Evolutionary conservation across 2,797 vertebrate species (phyloP).

Genomic region (Argya squamiceps): DNA sequence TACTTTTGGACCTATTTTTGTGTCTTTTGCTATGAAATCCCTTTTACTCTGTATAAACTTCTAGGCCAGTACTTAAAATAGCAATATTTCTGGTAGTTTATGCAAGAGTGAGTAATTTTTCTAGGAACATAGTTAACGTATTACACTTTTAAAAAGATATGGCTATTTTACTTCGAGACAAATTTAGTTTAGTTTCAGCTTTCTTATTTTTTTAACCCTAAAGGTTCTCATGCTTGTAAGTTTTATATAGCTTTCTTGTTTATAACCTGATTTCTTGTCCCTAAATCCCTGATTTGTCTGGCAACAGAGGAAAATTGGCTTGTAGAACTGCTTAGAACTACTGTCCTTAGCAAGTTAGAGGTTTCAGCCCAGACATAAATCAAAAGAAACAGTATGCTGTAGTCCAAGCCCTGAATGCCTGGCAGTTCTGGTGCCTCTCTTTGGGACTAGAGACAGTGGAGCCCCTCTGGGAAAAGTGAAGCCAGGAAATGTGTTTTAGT

Average conservation of each 20-base stretch:
- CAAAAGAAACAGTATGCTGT: rapidly evolving
- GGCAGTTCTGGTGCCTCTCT: not conserved
- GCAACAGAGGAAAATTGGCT: not conserved
- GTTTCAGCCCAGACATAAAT: not conserved
- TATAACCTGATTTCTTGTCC: not conserved
- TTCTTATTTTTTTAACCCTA: not conserved
- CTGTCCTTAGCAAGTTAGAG: not conserved
- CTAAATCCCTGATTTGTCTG: not conserved
- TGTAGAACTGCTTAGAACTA: not conserved
- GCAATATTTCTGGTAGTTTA: not conserved
- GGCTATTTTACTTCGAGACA: not conserved
- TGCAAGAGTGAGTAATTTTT: not conserved
- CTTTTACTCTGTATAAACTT: not conserved
- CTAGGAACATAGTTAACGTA: not conserved
- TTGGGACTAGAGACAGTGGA: not conserved
- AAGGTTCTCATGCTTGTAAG: not conserved
- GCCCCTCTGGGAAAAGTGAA: not conserved
- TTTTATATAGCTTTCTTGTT: not conserved
- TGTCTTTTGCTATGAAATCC: not conserved
- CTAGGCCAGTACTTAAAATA: not conserved
- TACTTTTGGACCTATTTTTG: not conserved
- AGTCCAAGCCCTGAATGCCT: not conserved
- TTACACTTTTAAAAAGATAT: not conserved
- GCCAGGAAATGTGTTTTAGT: not conserved
- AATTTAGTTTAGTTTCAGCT: not conserved